Percentiles rank a stretch among this genome's conserved stretches.
Conservation (phyloP, 2,797 vertebrate genomes). For the Sandelia bainsii region DNA sequence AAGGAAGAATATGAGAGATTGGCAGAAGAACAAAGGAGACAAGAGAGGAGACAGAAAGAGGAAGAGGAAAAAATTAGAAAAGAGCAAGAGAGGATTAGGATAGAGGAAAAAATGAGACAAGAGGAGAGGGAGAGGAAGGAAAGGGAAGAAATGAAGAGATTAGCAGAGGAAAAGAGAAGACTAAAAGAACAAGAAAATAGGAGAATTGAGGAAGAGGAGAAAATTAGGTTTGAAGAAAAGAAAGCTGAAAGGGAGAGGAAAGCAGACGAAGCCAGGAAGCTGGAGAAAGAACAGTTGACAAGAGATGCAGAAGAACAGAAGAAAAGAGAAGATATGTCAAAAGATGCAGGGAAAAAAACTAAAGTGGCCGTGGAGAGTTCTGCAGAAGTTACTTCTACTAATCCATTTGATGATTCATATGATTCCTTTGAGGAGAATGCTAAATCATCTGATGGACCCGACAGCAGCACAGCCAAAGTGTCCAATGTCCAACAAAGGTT, state of each 20-base stretch:
- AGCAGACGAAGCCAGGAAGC: constrained; percentile 11
- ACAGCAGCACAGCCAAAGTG: constrained; percentile 68
- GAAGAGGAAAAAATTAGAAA: not conserved
- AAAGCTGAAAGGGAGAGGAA: not conserved
- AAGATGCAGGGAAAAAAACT: constrained; percentile 11
- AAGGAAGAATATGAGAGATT: not conserved
- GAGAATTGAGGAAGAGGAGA: constrained; percentile 10
- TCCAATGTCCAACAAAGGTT: constrained; percentile 89
- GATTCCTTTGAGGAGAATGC: constrained; percentile 53
- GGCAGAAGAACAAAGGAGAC: not conserved
- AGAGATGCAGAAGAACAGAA: constrained; percentile 15
- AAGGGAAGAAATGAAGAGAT: not conserved
- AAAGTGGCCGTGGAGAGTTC: constrained; percentile 1
- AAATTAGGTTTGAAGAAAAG: not conserved
- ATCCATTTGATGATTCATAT: constrained; percentile 70
- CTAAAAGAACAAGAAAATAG: not conserved
- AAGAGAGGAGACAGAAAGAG: not conserved
- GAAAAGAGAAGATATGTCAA: constrained; percentile 6
- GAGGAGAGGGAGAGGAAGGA: not conserved
- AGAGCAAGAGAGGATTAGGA: not conserved
- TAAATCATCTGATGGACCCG: constrained; percentile 29
- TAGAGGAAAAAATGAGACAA: not conserved
- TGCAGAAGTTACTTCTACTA: constrained; percentile 31
- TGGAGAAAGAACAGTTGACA: constrained; percentile 2
- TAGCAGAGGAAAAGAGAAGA: constrained; percentile 1